A percentile compares a stretch with the other conserved stretches of the same genome.
Conservation (phyloP, 2,888 invertebrate genomes). For the Sturmia bella region DNA sequence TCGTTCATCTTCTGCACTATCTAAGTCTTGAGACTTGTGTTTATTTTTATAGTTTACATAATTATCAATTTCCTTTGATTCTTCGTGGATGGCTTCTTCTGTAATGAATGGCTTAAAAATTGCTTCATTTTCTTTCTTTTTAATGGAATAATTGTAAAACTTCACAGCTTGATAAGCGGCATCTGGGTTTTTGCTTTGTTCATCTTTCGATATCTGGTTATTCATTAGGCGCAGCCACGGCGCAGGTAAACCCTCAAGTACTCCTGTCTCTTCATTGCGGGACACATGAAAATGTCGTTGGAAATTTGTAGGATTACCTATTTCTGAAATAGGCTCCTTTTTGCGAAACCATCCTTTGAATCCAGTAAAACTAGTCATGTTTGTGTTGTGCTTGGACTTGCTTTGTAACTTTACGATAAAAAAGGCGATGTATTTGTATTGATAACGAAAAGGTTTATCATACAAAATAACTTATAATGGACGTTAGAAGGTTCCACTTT, state of each 20-base stretch:
- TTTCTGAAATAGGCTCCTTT: slow-evolving; percentile 83
- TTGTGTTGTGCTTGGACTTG: neutral
- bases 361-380: slow-evolving; percentile 79
- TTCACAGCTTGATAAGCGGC: slow-evolving; percentile 95
- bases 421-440: neutral
- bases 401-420: neutral
- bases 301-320: slow-evolving; percentile 92
- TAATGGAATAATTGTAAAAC: slow-evolving; percentile 93
- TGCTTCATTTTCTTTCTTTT: slow-evolving; percentile 88
- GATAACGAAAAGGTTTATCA: slow-evolving; percentile 7
- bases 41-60: slow-evolving; percentile 88
- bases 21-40: slow-evolving; percentile 85
- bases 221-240: slow-evolving; percentile 91
- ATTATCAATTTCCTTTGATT: slow-evolving; percentile 91
- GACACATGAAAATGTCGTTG: slow-evolving; percentile 93
- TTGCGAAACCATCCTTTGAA: slow-evolving; percentile 80
- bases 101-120: slow-evolving; percentile 92
- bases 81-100: slow-evolving; percentile 90
- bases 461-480: neutral
- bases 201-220: slow-evolving; percentile 91
- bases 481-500: slow-evolving; percentile 10
- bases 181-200: slow-evolving; percentile 94
- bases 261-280: slow-evolving; percentile 90
- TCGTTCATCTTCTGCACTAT: slow-evolving; percentile 82
- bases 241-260: slow-evolving; percentile 92